Conservation (phyloP, 1,140 invertebrate genomes). For the Agrilus planipennis region DNA sequence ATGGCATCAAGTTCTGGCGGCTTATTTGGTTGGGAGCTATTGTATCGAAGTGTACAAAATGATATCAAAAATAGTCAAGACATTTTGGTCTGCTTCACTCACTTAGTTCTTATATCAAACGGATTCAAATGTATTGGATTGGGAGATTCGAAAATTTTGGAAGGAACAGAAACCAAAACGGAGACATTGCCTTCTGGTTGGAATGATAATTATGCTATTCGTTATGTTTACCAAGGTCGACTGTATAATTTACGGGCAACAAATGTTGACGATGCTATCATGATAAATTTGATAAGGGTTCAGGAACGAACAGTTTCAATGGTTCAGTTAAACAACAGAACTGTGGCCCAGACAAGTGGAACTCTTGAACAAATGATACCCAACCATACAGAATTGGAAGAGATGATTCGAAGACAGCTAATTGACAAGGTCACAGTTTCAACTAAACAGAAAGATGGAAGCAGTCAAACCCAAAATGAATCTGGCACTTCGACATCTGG, state of each 20-base stretch:
- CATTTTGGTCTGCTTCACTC: slow-evolving; percentile 52
- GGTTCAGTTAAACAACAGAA: slow-evolving; percentile 24
- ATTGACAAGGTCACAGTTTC: slow-evolving; percentile 37
- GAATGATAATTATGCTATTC: slow-evolving; percentile 52
- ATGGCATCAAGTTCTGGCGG: slow-evolving; percentile 31
- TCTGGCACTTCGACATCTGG: neutral
- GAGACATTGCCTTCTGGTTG: slow-evolving; percentile 58
- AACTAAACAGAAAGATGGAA: slow-evolving; percentile 17
- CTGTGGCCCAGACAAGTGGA: slow-evolving; percentile 22
- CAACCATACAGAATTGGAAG: slow-evolving; percentile 36
- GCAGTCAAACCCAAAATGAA: slow-evolving; percentile 19
- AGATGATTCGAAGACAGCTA: slow-evolving; percentile 38
- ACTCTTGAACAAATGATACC: slow-evolving; percentile 38
- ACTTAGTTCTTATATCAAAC: slow-evolving; percentile 58
- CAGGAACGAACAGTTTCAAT: slow-evolving; percentile 29
- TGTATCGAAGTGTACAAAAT: slow-evolving; percentile 47
- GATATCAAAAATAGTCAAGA: slow-evolving; percentile 56
- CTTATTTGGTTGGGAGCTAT: slow-evolving; percentile 65
- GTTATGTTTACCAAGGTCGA: slow-evolving; percentile 51
- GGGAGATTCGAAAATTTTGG: slow-evolving; percentile 53
- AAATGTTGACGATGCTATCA: slow-evolving; percentile 27
- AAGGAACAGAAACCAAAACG: slow-evolving; percentile 45
- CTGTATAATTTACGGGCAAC: slow-evolving; percentile 55
- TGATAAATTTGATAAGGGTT: slow-evolving; percentile 29
- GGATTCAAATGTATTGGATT: slow-evolving; percentile 60